phyloP scores from a whole-genome alignment of 30 jellyfish, hydroid and myxozoan species.

The Chironex yamaguchii region DNA sequence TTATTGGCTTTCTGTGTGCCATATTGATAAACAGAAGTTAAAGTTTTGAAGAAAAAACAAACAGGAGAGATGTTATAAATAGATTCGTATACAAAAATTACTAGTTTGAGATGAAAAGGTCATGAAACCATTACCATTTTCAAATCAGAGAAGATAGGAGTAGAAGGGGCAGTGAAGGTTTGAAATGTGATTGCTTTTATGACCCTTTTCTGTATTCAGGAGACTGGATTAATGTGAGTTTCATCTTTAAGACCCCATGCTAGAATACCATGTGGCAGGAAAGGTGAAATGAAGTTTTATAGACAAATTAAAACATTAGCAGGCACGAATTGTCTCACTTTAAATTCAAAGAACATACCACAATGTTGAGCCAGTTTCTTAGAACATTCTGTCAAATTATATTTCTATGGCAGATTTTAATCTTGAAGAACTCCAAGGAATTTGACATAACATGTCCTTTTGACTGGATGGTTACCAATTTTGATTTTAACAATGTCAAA shows the following conservation, averaged over 20 bases:
- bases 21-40: conserved; percentile 40
- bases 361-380: neutral
- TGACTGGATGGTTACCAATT: conserved; percentile 36
- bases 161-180: conserved; percentile 52
- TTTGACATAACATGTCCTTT: conserved; percentile 9
- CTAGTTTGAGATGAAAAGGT: conserved; percentile 28
- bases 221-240: conserved; percentile 35
- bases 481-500: neutral
- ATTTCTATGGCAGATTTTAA: conserved; percentile 13
- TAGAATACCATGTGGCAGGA: conserved; percentile 48
- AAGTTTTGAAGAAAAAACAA: conserved; percentile 19
- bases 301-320: conserved; percentile 55
- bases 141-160: conserved; percentile 68
- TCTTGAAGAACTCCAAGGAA: conserved; percentile 41
- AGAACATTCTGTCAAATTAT: neutral
- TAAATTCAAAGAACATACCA: neutral
- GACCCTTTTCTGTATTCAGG: conserved; percentile 54
- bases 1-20: conserved; percentile 51
- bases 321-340: conserved; percentile 56
- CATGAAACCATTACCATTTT: conserved; percentile 40
- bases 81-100: conserved; percentile 50
- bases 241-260: conserved; percentile 60
- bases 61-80: conserved; percentile 38
- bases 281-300: conserved; percentile 59
- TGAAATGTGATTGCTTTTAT: conserved; percentile 47